Conservation (phyloP, 2,113 vertebrate species). For the Ramphastos sulfuratus region DNA sequence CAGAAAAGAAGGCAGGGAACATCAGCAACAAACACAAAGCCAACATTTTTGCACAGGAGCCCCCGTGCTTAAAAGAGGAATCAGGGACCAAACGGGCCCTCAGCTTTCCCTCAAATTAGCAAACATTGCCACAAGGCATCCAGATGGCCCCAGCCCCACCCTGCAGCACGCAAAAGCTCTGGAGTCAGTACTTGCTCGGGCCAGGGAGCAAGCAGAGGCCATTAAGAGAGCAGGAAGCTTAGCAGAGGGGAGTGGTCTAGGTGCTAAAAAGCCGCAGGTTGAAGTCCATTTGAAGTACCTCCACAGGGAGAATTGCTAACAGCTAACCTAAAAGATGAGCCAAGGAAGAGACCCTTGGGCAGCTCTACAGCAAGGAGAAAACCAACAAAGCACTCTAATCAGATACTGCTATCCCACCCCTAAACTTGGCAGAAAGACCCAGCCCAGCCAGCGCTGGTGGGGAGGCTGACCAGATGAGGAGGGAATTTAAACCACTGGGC, state of each 20-base stretch:
- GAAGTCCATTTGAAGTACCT: background rate
- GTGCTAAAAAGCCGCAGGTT: background rate
- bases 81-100: background rate
- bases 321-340: background rate
- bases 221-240: background rate
- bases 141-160: background rate
- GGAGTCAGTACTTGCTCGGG: background rate
- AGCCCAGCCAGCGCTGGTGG: background rate
- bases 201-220: background rate
- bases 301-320: background rate
- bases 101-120: background rate
- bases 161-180: background rate
- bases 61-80: background rate
- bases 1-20: background rate
- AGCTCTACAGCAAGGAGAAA: background rate
- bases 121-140: constrained; percentile 14
- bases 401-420: background rate
- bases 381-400: background rate
- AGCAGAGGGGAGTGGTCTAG: background rate
- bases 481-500: background rate
- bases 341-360: background rate
- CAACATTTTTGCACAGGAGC: background rate
- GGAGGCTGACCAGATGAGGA: background rate
- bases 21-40: constrained; percentile 44
- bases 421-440: background rate